A percentile compares a stretch with the other conserved stretches of the same genome.
Conservation (phyloP, 2,113 vertebrate genomes). For the Bujurquina vittata region DNA sequence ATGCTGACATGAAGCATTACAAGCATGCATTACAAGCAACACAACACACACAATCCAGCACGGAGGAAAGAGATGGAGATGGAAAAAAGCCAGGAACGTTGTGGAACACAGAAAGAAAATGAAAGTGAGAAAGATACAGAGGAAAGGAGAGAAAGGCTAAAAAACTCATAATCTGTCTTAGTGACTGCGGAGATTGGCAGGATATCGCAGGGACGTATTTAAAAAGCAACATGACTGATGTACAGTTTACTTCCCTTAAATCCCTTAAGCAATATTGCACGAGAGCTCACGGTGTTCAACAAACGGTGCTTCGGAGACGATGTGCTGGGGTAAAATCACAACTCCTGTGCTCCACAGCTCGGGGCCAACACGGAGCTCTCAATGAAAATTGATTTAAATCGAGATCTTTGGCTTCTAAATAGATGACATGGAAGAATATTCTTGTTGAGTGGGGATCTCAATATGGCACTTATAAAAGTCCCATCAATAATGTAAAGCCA, state of each 20-base stretch:
- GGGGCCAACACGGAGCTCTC: conserved; percentile 35
- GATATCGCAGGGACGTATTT: conserved; percentile 48
- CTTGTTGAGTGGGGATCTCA: conserved; percentile 66
- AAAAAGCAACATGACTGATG: conserved; percentile 60
- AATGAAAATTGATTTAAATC: conserved; percentile 74
- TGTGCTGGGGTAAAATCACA: conserved; percentile 8
- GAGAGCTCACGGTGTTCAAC: conserved; percentile 49
- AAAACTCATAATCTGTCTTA: conserved; percentile 54
- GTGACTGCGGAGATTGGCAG: conserved; percentile 43
- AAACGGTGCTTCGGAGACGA: conserved; percentile 36
- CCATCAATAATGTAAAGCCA: conserved; percentile 77
- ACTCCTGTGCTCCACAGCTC: conserved; percentile 4
- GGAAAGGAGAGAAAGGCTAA: neutral
- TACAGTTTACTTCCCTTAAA: conserved; percentile 50
- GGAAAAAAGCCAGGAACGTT: conserved; percentile 11
- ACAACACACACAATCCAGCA: conserved; percentile 51
- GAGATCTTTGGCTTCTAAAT: conserved; percentile 74
- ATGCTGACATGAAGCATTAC: conserved; percentile 53
- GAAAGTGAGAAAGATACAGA: conserved; percentile 3
- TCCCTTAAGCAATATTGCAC: conserved; percentile 48
- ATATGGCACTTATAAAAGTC: conserved; percentile 74
- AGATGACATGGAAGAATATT: conserved; percentile 65
- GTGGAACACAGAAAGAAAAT: conserved; percentile 29
- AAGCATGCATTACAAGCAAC: conserved; percentile 72
- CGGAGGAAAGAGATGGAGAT: conserved; percentile 50